These are phyloP conservation scores for Colistium nudipinnis DNA, from an alignment of 2,113 vertebrate species.

Conservation along the genomic window DNA sequence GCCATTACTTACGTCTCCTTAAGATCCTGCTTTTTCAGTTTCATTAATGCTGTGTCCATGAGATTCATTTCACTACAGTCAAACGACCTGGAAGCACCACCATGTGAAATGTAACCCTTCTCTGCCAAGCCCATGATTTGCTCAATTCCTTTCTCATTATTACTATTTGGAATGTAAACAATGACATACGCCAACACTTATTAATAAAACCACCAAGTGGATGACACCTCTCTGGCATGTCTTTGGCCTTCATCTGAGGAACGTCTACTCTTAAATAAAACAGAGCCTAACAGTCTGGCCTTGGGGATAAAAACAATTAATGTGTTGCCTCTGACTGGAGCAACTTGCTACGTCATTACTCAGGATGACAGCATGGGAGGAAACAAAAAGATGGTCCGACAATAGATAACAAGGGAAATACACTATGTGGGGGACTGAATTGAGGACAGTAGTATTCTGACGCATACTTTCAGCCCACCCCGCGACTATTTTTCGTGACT, in stretches of 20 bases:
- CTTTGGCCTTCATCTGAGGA: constrained; percentile 18
- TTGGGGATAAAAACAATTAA: constrained; percentile 33
- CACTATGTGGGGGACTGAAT: too few species aligned
- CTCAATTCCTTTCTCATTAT: constrained; percentile 11
- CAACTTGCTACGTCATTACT: neutral
- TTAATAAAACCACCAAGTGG: constrained; percentile 25
- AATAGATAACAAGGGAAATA: constrained; percentile 28
- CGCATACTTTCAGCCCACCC: constrained; percentile 76
- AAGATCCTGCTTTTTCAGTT: neutral
- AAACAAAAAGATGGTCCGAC: constrained; percentile 27
- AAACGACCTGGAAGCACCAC: constrained; percentile 7
- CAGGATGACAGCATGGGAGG: constrained; percentile 44
- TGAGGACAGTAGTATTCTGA: constrained; percentile 73
- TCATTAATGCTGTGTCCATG: neutral
- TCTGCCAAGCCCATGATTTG: neutral
- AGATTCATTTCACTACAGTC: neutral
- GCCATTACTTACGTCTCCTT: neutral
- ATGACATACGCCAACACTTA: constrained; percentile 7
- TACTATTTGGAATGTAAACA: constrained; percentile 33
- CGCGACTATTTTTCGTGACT: constrained; percentile 73
- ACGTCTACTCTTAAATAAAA: constrained; percentile 14
- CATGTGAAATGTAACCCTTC: constrained; percentile 33
- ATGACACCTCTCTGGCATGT: constrained; percentile 14
- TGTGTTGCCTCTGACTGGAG: constrained; percentile 24
- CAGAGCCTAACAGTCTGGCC: neutral